Percentiles rank a stretch among this genome's conserved stretches.
These are phyloP conservation scores for Myrmecobius fasciatus DNA, from an alignment of 2,113 vertebrate genomes.

Conservation along the genomic window DNA sequence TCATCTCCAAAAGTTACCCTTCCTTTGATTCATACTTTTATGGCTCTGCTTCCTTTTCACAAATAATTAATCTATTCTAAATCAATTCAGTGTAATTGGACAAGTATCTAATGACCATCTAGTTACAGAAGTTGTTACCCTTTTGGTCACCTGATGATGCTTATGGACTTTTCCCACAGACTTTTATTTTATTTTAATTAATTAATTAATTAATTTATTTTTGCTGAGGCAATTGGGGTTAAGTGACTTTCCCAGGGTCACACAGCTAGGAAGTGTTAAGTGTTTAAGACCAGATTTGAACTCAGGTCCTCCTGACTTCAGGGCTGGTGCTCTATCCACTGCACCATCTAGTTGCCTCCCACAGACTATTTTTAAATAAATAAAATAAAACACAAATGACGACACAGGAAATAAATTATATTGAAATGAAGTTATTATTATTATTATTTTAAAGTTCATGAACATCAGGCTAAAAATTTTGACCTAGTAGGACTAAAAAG, in stretches of 20 bases:
- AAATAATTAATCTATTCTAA: neutral
- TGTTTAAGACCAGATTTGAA: no score
- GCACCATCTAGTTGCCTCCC: no score
- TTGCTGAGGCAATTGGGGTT: no score
- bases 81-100: neutral
- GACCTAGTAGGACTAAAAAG: neutral
- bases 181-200: no score
- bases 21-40: neutral
- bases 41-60: neutral
- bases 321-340: no score
- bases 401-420: neutral
- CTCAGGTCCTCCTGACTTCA: no score
- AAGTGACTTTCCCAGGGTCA: no score
- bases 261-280: no score
- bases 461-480: neutral
- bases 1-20: neutral
- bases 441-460: neutral
- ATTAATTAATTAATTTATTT: no score
- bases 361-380: no score
- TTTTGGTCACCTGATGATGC: neutral
- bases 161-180: neutral
- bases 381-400: neutral
- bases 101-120: neutral
- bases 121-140: neutral
- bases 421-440: neutral